These are phyloP conservation scores for Pygocentrus nattereri DNA, from an alignment of 2,797 vertebrate genomes.

Conservation along the genomic window DNA sequence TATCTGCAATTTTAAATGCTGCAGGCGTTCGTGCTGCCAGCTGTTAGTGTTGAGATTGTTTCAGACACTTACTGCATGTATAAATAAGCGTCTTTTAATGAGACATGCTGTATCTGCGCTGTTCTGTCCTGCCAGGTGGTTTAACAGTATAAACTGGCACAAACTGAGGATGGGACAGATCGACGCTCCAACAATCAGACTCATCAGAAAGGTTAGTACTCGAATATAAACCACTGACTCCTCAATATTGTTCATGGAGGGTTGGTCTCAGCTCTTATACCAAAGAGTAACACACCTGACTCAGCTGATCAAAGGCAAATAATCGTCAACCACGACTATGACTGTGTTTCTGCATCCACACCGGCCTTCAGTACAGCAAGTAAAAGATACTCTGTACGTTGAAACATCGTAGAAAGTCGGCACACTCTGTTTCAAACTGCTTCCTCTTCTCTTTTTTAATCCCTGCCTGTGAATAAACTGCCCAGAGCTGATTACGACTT, in stretches of 20 bases:
- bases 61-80: too few relatives aligned
- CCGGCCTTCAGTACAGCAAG: not conserved
- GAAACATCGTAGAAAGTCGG: not conserved
- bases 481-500: not conserved
- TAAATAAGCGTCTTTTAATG: too few relatives aligned
- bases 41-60: too few relatives aligned
- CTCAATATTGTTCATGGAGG: not conserved
- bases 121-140: slow-evolving; percentile 75
- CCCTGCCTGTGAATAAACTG: not conserved
- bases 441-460: not conserved
- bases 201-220: slow-evolving; percentile 78
- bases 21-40: too few relatives aligned
- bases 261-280: too few relatives aligned
- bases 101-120: not conserved
- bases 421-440: not conserved
- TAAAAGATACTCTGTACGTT: not conserved
- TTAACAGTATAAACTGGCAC: slow-evolving; percentile 82
- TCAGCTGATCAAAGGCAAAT: not conserved
- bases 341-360: not conserved
- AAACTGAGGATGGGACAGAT: slow-evolving; percentile 81
- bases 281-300: not conserved
- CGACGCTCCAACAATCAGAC: slow-evolving; percentile 77
- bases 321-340: too few relatives aligned
- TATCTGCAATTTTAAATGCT: too few relatives aligned
- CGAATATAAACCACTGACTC: not conserved